Evolutionary conservation across 2,888 invertebrate genomes (phyloP).

Genomic region (Octodonta nipae): DNA sequence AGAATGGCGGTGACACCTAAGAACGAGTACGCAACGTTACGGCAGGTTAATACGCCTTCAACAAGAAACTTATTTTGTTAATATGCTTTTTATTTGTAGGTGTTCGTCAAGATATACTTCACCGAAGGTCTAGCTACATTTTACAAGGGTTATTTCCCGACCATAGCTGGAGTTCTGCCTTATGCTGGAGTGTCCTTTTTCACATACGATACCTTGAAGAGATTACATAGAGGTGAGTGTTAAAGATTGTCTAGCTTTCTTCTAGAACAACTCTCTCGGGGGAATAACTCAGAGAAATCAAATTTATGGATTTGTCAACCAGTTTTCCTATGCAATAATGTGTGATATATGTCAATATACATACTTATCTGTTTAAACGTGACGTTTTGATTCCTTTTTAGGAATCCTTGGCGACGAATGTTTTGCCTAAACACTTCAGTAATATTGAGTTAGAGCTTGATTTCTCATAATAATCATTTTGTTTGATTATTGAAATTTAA

Average conservation of each 20-base stretch:
- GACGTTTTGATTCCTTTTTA: no score
- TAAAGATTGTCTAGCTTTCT: background rate
- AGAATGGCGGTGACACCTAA: slow-evolving; percentile 90
- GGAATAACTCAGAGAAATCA: no score
- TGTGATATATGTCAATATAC: no score
- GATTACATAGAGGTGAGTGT: slow-evolving; percentile 53
- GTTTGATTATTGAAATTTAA: no score
- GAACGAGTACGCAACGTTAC: slow-evolving; percentile 50
- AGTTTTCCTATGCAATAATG: no score
- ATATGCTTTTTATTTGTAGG: slow-evolving; percentile 19
- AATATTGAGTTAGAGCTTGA: no score
- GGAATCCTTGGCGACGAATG: no score
- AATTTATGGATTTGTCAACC: no score
- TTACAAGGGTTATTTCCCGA: slow-evolving; percentile 79
- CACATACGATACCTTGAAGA: slow-evolving; percentile 89
- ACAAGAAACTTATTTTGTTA: background rate
- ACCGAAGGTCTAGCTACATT: slow-evolving; percentile 67
- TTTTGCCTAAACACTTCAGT: no score
- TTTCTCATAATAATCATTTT: no score
- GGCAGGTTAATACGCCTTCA: slow-evolving; percentile 38
- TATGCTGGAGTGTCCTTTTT: slow-evolving; percentile 96
- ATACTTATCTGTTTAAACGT: no score
- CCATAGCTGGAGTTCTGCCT: slow-evolving; percentile 85
- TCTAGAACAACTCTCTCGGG: background rate
- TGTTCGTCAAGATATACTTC: slow-evolving; percentile 48